These are phyloP conservation scores for Macropus fuliginosus DNA, from an alignment of 2,797 vertebrate species.

Conservation along the genomic window DNA sequence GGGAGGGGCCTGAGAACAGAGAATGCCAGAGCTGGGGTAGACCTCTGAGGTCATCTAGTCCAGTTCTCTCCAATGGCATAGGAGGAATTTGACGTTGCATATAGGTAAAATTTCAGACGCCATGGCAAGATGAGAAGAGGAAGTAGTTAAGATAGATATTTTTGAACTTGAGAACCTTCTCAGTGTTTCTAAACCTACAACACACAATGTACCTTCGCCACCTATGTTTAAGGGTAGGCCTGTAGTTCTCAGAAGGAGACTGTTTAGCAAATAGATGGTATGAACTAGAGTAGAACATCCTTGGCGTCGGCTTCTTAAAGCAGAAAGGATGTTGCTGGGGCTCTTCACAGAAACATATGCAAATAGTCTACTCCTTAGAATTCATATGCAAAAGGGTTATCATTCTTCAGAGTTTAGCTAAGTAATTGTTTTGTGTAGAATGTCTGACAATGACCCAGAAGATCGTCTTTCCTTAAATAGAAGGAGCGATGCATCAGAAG, in stretches of 20 bases:
- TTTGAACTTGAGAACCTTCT: conserved; percentile 5
- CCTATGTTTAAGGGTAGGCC: conserved; percentile 10
- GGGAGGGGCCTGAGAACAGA: too few relatives aligned
- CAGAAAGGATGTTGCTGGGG: not conserved
- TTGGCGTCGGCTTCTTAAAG: not conserved
- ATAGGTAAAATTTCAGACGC: not conserved
- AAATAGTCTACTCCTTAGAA: not conserved
- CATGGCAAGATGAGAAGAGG: not conserved
- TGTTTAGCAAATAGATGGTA: conserved; percentile 23
- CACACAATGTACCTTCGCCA: not conserved
- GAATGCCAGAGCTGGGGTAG: not conserved
- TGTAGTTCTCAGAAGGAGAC: conserved; percentile 47
- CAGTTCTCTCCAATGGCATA: not conserved
- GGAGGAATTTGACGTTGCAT: not conserved
- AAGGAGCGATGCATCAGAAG: conserved; percentile 13
- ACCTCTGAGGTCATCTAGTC: not conserved
- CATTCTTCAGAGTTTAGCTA: not conserved
- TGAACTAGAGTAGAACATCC: not conserved
- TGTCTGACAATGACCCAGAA: conserved; percentile 29
- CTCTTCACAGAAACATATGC: not conserved
- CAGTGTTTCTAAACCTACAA: not conserved
- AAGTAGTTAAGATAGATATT: not conserved
- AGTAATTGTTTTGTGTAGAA: conserved; percentile 31
- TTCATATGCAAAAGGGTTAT: conserved; percentile 3
- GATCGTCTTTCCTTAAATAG: conserved; percentile 32